Conservation (phyloP, 1,140 invertebrate genomes). For the Macrocentrus cingulum region DNA sequence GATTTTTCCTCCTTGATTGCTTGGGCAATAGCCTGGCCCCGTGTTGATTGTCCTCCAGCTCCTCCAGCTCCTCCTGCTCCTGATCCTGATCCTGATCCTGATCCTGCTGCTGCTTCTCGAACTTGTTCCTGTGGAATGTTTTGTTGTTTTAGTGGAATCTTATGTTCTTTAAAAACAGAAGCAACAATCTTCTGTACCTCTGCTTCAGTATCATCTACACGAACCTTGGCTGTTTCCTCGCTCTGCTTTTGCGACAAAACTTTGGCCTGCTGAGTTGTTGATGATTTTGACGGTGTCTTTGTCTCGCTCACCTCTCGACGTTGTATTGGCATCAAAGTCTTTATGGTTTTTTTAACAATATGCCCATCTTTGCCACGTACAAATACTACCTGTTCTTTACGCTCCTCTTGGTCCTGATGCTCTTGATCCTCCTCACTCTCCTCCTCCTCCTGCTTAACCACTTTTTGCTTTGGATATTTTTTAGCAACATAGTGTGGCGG, state of each 20-base stretch:
- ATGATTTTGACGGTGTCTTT: slow-evolving; percentile 13
- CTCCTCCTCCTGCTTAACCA: slow-evolving; percentile 27
- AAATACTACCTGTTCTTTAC: slow-evolving; percentile 52
- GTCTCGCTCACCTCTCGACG: slow-evolving; percentile 35
- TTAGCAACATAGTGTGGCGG: slow-evolving; percentile 51
- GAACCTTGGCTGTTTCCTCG: slow-evolving; percentile 36
- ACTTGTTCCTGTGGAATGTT: slow-evolving; percentile 34
- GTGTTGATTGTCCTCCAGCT: neutral
- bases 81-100: too few relatives aligned
- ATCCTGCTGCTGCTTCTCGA: slow-evolving; percentile 15
- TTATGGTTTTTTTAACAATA: slow-evolving; percentile 55
- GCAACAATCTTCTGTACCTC: slow-evolving; percentile 57
- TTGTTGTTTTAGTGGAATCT: slow-evolving; percentile 50
- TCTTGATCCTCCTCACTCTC: slow-evolving; percentile 42
- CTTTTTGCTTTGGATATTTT: slow-evolving; percentile 44
- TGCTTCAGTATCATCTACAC: slow-evolving; percentile 51
- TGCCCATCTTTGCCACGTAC: slow-evolving; percentile 52
- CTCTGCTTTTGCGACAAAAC: slow-evolving; percentile 11
- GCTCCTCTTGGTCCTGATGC: slow-evolving; percentile 41
- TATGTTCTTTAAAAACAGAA: slow-evolving; percentile 56
- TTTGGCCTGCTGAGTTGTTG: slow-evolving; percentile 22
- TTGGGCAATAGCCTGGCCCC: slow-evolving; percentile 7
- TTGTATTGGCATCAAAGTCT: slow-evolving; percentile 55
- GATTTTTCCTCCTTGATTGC: slow-evolving; percentile 43
- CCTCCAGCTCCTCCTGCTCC: slow-evolving; percentile 2